Evolutionary conservation across 2,113 vertebrate genomes (phyloP), one percentile per base, ranked within the genome.

Genomic region (Sardina pilchardus): DNA sequence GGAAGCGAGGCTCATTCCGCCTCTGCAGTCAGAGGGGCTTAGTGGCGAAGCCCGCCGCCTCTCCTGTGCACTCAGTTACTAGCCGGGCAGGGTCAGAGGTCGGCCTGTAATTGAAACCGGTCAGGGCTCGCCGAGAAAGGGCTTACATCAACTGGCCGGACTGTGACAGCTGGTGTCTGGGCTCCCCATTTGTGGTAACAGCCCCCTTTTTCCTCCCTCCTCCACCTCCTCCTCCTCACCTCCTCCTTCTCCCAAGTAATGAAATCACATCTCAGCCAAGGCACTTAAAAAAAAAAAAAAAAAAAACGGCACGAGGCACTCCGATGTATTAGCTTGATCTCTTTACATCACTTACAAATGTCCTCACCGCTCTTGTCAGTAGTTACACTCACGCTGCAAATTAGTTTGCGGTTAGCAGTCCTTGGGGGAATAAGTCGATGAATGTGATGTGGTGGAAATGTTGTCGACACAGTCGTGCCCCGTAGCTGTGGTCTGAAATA

Each of bases 91-190:
- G 92, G 90, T 93, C 93, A 96, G 94, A 94, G 94, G 94, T 95
- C 92, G 91, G 90, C 90, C 92, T 90, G 91, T 92, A 94, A 92
- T 90, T 94, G 94, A 92, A 93, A 94, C 91, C 90, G 89, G 90
- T 90, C 86, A 83, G 89, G 89, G 84, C 90, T 91, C 89, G 78
- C 87, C 91, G 85, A 88, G 94, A 91, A 91, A 93, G 90, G 87
- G 92, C 90, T 91, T 92, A 89, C 95, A 95, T 93, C 94, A 95
- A 92, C 94, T 92, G 90, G 50, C 81, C 88, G 82, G 85, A 81
- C 89, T 44, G 92, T 94, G 94, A 94, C 94, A 95, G 95, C 94
- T 95, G 94, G 91, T 94, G 92, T 94, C 93, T 93, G 91, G 90
- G 89, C 91, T 93, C 87, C 94, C 93, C 91, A 94, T 94, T 94